Conservation (phyloP, 2,888 invertebrate species). For the Cheiracanthium punctorium region DNA sequence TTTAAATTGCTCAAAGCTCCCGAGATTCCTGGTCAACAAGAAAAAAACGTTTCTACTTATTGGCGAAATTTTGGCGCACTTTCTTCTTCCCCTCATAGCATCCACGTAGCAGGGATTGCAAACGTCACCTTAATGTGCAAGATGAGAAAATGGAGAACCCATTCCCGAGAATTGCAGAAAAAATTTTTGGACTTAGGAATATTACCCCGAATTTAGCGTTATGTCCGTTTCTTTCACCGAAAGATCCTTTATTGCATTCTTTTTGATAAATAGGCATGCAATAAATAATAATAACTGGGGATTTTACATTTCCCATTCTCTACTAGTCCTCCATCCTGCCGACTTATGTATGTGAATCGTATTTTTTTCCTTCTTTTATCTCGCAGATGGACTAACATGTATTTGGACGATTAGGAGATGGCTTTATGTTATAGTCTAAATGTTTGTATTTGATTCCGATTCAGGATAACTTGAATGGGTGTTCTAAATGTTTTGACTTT, state of each 20-base stretch:
- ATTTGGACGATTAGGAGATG: background rate
- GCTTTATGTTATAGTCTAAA: background rate
- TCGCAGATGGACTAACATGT: background rate
- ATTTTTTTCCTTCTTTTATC: no score
- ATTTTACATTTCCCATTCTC: constrained; percentile 38
- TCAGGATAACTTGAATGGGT: background rate
- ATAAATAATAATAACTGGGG: constrained; percentile 65
- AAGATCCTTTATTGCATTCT: constrained; percentile 25
- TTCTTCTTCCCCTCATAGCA: background rate
- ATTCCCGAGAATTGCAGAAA: constrained; percentile 31
- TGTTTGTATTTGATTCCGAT: background rate
- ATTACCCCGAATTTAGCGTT: constrained; percentile 39
- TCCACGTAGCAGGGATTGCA: constrained; percentile 6
- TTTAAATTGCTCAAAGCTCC: no score
- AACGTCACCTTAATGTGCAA: constrained; percentile 41
- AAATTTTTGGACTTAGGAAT: constrained; percentile 44
- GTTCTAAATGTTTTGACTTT: background rate
- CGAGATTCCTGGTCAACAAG: no score
- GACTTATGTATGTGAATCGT: background rate
- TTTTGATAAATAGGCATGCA: constrained; percentile 50
- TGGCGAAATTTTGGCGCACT: constrained; percentile 31
- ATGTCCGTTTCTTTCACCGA: constrained; percentile 27
- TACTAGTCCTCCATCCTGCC: background rate
- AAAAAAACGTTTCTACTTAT: no score
- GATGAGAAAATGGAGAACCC: constrained; percentile 27